A percentile compares a stretch with the other conserved stretches of the same genome.
phyloP scores from a whole-genome alignment of 2,113 vertebrate genomes.

The Cavia aperea region DNA sequence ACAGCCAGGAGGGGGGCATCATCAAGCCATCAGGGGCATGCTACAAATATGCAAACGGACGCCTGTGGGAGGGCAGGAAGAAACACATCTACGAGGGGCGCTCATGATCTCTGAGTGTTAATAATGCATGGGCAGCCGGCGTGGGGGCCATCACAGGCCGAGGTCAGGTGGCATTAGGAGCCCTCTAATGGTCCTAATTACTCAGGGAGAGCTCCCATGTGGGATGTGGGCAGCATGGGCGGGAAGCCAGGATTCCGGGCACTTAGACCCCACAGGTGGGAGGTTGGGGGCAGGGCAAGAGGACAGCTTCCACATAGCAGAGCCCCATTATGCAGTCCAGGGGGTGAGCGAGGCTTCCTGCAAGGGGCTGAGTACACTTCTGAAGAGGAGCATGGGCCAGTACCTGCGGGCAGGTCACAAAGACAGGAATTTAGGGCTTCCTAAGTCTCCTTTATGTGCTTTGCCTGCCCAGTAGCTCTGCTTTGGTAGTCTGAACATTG shows the following conservation, averaged over 20 bases:
- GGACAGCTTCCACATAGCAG: constrained; percentile 35
- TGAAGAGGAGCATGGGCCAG: not conserved
- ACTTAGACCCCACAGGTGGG: constrained; percentile 75
- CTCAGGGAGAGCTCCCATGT: constrained; percentile 60
- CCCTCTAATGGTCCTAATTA: constrained; percentile 62
- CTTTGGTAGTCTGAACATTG: not conserved
- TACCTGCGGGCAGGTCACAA: not conserved
- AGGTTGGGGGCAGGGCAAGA: constrained; percentile 50
- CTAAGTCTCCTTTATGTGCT: not conserved
- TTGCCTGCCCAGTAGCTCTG: not conserved
- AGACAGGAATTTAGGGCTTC: not conserved
- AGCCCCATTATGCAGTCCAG: not conserved
- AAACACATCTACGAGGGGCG: constrained; percentile 22
- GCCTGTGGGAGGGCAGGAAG: constrained; percentile 2
- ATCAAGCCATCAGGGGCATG: constrained; percentile 60
- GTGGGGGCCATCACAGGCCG: not conserved
- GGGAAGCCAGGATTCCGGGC: constrained; percentile 69
- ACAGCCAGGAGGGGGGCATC: constrained; percentile 13
- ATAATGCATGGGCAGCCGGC: constrained; percentile 53
- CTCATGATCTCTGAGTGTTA: constrained; percentile 18
- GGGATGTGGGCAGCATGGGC: constrained; percentile 58
- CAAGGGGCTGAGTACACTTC: too few relatives aligned
- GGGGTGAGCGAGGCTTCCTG: not conserved
- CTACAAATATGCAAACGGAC: constrained; percentile 51
- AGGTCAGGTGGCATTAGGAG: constrained; percentile 65